Evolutionary conservation across 1,140 invertebrate genomes (phyloP).

Genomic region (Varroa destructor): DNA sequence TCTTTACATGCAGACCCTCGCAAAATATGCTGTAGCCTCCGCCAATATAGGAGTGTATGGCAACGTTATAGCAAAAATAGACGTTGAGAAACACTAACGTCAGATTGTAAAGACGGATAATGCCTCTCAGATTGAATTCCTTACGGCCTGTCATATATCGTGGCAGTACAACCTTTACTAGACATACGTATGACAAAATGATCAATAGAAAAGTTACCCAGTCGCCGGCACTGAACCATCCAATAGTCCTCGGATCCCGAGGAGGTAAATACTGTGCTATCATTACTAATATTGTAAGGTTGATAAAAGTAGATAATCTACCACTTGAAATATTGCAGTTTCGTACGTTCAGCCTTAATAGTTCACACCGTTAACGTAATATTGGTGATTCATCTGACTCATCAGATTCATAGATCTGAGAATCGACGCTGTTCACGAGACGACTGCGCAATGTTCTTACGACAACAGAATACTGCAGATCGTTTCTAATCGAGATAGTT

Average conservation of each 20-base stretch:
- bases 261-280: not conserved
- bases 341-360: too few relatives aligned
- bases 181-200: not conserved
- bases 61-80: not conserved
- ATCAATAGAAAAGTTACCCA: not conserved
- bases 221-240: slow-evolving; percentile 24
- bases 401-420: too few relatives aligned
- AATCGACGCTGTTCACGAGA: too few relatives aligned
- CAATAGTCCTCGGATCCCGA: not conserved
- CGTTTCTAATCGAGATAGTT: too few relatives aligned
- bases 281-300: too few relatives aligned
- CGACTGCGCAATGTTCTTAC: too few relatives aligned
- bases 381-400: too few relatives aligned
- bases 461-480: too few relatives aligned
- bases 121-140: slow-evolving; percentile 8
- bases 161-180: not conserved
- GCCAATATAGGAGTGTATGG: not conserved
- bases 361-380: too few relatives aligned
- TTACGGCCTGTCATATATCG: not conserved
- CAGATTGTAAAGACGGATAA: slow-evolving; percentile 12
- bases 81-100: not conserved
- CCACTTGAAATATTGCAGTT: too few relatives aligned
- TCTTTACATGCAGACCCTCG: not conserved
- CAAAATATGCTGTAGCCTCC: slow-evolving; percentile 14
- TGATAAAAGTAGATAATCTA: too few relatives aligned